Base-by-base conservation (phyloP, 2,113 vertebrate genomes). In the Chaenogobius annularis region DNA sequence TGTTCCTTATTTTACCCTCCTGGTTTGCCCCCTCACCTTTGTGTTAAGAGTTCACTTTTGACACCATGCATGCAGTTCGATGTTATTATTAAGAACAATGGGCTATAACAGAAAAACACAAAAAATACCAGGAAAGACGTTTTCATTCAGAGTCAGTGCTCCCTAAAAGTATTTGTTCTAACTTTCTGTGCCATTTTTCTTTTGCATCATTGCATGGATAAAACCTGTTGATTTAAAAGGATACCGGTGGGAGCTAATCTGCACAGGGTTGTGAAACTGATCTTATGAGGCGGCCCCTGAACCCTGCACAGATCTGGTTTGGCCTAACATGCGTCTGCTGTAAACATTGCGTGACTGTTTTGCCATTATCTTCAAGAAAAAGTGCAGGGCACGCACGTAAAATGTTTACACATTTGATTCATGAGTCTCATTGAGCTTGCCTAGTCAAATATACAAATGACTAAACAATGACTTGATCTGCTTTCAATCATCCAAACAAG, bases 391-490 rank as follows among this genome's bases (percentile, higher is more conserved):
- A 17, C 14, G 13, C 26, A 61, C 26, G 26, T 35, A 37, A 14
- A 10, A n/a, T 10, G 17, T 40, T 63, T 40, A 63, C 61, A 19
- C 17, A 1, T n/a, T 19, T 63, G 61, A 37, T 63, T 63, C 61
- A 43, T 63, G 61, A 20, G 61, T n/a, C 31, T 37, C 61, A 5
- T 19, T 43, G 61, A 15, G 35, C 35, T 19, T 17, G 35, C 15
- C 26, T 61, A 14, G 26, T 31, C 58, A 61, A 61, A 61, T 61
- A 35, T 61, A 61, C 58, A 61, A 58, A 61, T 17, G 58, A 22
- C 58, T 35, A 61, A 61, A 61, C 58, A 61, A 61, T 61, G 26
- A 35, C 26, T 35, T 17, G 58, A 61, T 31, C 58, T 61, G 58
- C 61, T 71, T 65, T 23, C 59, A 63, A 66, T 40, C 1, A 61